Percentiles rank a stretch among this genome's conserved stretches.
Evolutionary conservation across 2,888 invertebrate species (phyloP).

Genomic region (Cistogaster globosa): DNA sequence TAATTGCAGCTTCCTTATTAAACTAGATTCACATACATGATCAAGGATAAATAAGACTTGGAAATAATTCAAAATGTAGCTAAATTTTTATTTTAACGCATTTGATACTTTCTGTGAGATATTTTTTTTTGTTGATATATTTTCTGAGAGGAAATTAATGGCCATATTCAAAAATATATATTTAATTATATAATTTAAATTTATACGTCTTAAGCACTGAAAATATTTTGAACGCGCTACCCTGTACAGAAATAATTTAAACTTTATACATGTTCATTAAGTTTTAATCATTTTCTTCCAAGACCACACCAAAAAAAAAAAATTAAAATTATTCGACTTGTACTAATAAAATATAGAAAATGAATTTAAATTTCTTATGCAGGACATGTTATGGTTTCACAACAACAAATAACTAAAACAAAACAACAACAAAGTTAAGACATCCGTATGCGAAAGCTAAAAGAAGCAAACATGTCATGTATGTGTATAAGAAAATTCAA

Average conservation of each 20-base stretch:
- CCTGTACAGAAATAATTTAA: slow-evolving; percentile 11
- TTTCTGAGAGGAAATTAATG: too few relatives aligned
- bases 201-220: too few relatives aligned
- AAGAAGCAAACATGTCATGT: not conserved
- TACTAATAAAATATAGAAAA: slow-evolving; percentile 60
- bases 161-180: too few relatives aligned
- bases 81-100: too few relatives aligned
- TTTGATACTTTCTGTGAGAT: too few relatives aligned
- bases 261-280: slow-evolving; percentile 24
- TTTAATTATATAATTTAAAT: too few relatives aligned
- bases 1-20: too few relatives aligned
- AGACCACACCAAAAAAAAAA: slow-evolving; percentile 29
- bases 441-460: slow-evolving; percentile 6
- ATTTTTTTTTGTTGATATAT: too few relatives aligned
- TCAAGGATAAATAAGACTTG: too few relatives aligned
- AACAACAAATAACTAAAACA: slow-evolving; percentile 34
- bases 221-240: not conserved
- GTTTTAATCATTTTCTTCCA: slow-evolving; percentile 61
- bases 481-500: slow-evolving; percentile 62
- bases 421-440: slow-evolving; percentile 26
- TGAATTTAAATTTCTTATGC: slow-evolving; percentile 70
- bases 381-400: slow-evolving; percentile 69
- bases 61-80: too few relatives aligned
- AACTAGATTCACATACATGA: too few relatives aligned
- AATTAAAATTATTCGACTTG: slow-evolving; percentile 16